Percentiles rank a stretch among this genome's conserved stretches.
Conservation (phyloP, 2,113 vertebrate species). For the Corydoras sp. region DNA sequence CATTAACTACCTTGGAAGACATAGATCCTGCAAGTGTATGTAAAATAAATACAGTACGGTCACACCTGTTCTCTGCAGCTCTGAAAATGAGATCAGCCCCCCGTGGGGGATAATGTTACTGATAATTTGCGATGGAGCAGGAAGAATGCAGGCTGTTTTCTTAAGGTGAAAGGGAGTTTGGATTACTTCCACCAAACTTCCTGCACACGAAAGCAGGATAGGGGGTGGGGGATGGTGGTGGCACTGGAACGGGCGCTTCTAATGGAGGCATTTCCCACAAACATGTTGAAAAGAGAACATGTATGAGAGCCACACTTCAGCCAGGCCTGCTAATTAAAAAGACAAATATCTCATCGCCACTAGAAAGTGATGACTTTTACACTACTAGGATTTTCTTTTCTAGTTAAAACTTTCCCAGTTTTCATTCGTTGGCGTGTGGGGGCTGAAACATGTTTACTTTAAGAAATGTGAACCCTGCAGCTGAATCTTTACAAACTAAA, state of each 20-base stretch:
- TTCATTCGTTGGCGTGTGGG: too few species aligned
- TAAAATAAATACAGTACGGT: background rate
- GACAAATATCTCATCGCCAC: background rate
- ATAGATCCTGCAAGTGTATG: background rate
- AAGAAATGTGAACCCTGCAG: too few species aligned
- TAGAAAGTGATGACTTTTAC: too few species aligned
- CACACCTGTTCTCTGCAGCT: background rate
- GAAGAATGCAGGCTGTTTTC: conserved; percentile 6
- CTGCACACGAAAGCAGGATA: conserved; percentile 7
- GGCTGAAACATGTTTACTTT: too few species aligned
- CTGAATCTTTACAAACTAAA: too few species aligned
- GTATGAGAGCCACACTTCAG: conserved; percentile 43
- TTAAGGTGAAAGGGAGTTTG: conserved; percentile 22
- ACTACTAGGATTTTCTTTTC: too few species aligned
- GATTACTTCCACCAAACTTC: conserved; percentile 36
- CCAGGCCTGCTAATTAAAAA: conserved; percentile 42
- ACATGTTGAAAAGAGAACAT: conserved; percentile 49
- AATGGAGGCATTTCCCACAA: conserved; percentile 50
- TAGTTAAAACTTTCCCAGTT: too few species aligned
- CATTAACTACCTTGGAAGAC: background rate
- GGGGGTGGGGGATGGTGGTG: background rate
- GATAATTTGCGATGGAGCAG: background rate
- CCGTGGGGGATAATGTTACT: conserved; percentile 10
- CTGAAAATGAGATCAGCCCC: background rate
- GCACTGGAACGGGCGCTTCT: conserved; percentile 36